Conservation (phyloP, 64 coral and sea anemone species). For the Trachythela sp. region DNA sequence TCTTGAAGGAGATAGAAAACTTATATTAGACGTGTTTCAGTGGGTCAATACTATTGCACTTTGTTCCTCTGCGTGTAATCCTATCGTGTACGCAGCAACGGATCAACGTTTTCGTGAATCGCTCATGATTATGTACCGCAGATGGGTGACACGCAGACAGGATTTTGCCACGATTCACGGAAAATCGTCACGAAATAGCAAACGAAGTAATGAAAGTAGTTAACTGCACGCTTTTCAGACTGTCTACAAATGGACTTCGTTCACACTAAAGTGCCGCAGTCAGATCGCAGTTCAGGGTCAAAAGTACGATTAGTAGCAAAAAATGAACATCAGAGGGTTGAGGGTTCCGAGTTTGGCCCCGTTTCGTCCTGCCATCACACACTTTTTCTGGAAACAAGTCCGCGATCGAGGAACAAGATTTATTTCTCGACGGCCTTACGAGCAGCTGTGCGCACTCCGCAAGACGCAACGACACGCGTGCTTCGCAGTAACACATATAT, state of each 20-base stretch:
- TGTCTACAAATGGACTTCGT: background rate
- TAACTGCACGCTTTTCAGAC: background rate
- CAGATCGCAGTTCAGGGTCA: no score
- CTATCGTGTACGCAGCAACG: slow-evolving; percentile 72
- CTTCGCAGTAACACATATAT: background rate
- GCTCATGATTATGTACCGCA: background rate
- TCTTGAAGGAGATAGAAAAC: background rate
- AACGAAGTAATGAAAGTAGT: slow-evolving; percentile 1
- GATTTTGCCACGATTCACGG: background rate
- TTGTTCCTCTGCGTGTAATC: slow-evolving; percentile 79
- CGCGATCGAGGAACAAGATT: no score
- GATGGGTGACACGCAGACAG: background rate
- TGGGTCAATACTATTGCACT: slow-evolving; percentile 78
- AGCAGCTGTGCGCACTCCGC: no score
- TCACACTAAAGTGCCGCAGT: no score
- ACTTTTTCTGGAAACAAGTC: no score
- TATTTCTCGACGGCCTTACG: no score
- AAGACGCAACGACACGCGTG: slow-evolving; percentile 18
- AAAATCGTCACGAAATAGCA: background rate
- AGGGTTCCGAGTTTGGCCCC: no score
- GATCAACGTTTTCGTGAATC: slow-evolving; percentile 55
- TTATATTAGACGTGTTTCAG: slow-evolving; percentile 43
- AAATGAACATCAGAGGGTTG: no score
- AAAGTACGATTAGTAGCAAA: no score
- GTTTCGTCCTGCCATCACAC: no score